phyloP scores from a whole-genome alignment of 2,113 vertebrate genomes.

The Diadophis punctatus region DNA sequence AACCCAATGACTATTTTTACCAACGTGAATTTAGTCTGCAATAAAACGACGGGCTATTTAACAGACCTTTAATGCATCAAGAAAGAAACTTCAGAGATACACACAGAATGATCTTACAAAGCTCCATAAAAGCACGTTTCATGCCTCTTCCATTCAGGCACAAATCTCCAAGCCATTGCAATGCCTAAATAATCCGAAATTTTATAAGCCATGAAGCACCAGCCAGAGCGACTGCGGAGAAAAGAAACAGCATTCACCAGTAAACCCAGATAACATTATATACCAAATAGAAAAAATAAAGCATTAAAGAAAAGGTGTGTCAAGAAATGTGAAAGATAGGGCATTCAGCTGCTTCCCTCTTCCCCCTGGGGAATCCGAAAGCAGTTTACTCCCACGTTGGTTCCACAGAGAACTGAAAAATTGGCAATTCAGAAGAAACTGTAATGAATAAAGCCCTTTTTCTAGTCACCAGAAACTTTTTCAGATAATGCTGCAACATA shows the following conservation, averaged over 20 bases:
- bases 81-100: background rate
- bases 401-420: background rate
- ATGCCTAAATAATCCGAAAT: background rate
- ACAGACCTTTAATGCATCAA: background rate
- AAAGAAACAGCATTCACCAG: background rate
- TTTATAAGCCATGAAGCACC: background rate
- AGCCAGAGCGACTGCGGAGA: background rate
- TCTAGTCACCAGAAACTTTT: background rate
- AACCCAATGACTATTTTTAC: constrained; percentile 13
- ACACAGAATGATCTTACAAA: background rate
- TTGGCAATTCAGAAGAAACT: background rate
- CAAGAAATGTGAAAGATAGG: background rate
- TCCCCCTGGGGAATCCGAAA: background rate
- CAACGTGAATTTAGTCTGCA: background rate
- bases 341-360: background rate
- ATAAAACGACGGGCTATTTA: constrained; percentile 14
- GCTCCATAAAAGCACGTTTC: background rate
- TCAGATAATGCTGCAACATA: background rate
- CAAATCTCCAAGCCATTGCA: background rate
- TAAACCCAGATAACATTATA: background rate
- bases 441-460: background rate
- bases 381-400: background rate
- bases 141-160: background rate
- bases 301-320: background rate
- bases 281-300: background rate